These are phyloP conservation scores for Microplitis deprimator DNA, from an alignment of 2,888 invertebrate species.

Conservation along the genomic window DNA sequence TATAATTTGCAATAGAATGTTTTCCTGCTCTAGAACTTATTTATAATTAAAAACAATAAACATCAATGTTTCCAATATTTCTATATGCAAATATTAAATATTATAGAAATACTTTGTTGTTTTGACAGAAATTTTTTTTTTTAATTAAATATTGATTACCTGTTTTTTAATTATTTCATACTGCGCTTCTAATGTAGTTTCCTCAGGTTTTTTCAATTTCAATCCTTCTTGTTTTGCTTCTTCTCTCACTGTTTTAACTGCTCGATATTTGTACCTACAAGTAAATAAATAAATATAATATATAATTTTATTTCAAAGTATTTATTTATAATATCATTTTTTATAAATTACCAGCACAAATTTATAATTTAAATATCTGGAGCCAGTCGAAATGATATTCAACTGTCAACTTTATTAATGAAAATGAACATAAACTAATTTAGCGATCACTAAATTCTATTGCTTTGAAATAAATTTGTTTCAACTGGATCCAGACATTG, in stretches of 20 bases:
- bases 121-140: background rate
- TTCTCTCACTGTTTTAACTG: background rate
- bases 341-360: too few relatives aligned
- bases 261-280: constrained; percentile 26
- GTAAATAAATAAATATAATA: too few relatives aligned
- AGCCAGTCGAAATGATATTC: too few relatives aligned
- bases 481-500: too few relatives aligned
- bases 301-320: too few relatives aligned
- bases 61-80: background rate
- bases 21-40: background rate
- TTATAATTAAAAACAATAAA: background rate
- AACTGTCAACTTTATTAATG: too few relatives aligned
- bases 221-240: background rate
- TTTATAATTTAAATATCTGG: too few relatives aligned
- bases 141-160: constrained; percentile 24
- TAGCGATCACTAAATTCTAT: too few relatives aligned
- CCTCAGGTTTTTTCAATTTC: background rate
- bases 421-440: too few relatives aligned
- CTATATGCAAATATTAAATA: background rate
- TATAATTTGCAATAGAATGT: background rate
- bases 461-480: too few relatives aligned
- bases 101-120: background rate
- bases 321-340: too few relatives aligned
- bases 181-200: constrained; percentile 29
- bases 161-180: constrained; percentile 30